Evolutionary conservation across 1,140 invertebrate species (phyloP).

Genomic region (Contarinia nasturtii): DNA sequence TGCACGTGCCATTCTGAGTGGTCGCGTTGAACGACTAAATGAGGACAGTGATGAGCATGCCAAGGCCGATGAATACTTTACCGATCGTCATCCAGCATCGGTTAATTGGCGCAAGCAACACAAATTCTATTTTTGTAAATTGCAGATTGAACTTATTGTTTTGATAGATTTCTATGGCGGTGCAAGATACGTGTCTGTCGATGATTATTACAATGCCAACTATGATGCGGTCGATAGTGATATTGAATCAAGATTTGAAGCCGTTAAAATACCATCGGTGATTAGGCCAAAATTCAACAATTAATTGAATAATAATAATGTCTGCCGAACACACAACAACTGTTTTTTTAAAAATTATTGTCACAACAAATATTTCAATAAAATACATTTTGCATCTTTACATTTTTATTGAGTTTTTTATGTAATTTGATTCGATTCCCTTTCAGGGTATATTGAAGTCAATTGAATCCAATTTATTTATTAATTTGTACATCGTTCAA

Average conservation of each 20-base stretch:
- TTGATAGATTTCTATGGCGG: slow-evolving; percentile 63
- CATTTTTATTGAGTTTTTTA: too few species aligned
- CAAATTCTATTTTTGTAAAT: slow-evolving; percentile 51
- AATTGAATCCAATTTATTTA: too few species aligned
- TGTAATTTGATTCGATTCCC: too few species aligned
- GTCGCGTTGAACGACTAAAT: slow-evolving; percentile 37
- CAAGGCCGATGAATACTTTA: slow-evolving; percentile 39
- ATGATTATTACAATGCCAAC: slow-evolving; percentile 32
- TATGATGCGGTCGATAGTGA: background rate
- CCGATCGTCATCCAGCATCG: slow-evolving; percentile 49
- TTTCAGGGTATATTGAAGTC: too few species aligned
- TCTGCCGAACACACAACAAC: background rate
- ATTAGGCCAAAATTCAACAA: background rate
- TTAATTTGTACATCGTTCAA: too few species aligned
- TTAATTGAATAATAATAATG: background rate
- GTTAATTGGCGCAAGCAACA: slow-evolving; percentile 43
- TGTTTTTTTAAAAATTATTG: background rate
- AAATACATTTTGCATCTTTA: too few species aligned
- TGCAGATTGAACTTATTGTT: slow-evolving; percentile 46
- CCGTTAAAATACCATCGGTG: background rate
- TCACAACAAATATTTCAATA: background rate
- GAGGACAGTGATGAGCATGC: slow-evolving; percentile 32
- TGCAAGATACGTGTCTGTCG: slow-evolving; percentile 35
- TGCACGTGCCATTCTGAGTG: slow-evolving; percentile 49
- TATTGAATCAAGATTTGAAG: background rate